Evolutionary conservation across 2,888 invertebrate species (phyloP), one percentile per base, ranked within the genome.

Genomic region (Macrosoma leucophasiata): DNA sequence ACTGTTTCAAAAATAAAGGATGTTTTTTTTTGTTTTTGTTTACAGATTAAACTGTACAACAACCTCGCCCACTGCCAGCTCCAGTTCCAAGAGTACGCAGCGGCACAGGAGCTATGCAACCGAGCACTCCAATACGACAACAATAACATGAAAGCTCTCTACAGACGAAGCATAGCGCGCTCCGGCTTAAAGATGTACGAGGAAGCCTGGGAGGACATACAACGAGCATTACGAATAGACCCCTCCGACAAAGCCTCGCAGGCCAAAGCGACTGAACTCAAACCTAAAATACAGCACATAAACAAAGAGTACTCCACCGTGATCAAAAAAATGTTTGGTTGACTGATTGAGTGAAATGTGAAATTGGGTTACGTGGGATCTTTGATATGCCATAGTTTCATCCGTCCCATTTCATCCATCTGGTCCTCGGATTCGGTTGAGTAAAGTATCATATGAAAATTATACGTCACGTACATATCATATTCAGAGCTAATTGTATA

Each of bases 31-130:
- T 2, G 13, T 15, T 13, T 14, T 11, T 7, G 6, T 2, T 62
- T 58, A 1, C 53, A 91, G 62, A 72, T 88, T 6, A 89, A 88
- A 48, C 76, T 95, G 5, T 93, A 91, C 61, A 91, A 92, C 48
- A 96, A 96, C 69, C 77, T 96, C 61, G 92, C 95, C 0, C 91
- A 91, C 25, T 94, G 95, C 61, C 91, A 94, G 51, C 81, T 94
- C 11, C 89, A 89, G 42, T 85, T 85, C 41, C 69, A 88, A 6
- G 89, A 91, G 45, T 91, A 88, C 65, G 85, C 88, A 3, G 87
- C 89, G 39, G 90, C 89, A 0, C 62, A 92, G 15, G 77, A 86
- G 20, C 82, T 94, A 7, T 93, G 97, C 48, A 89, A 91, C 28
- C 88, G 90, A 52, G 95, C 91, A 0, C 69, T 99, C 2, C 87